Conservation (phyloP, 2,888 invertebrate genomes). For the Drosophila incognita region DNA sequence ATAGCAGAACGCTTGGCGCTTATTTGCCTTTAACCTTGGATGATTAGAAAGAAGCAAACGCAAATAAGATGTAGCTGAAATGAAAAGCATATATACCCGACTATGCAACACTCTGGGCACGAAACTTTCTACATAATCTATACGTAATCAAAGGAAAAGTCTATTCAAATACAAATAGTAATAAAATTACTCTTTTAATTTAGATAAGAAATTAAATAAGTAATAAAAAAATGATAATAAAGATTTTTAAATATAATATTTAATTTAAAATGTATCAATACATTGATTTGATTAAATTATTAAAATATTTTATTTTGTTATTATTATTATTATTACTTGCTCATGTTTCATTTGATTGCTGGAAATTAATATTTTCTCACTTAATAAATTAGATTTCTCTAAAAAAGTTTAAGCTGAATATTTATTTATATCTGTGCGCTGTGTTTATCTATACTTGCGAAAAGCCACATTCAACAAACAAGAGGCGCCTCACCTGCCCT, state of each 20-base stretch:
- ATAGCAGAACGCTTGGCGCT: conserved; percentile 39
- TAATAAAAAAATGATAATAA: background rate
- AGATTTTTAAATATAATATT: background rate
- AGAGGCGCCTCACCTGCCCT: conserved; percentile 50
- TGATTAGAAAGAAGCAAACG: conserved; percentile 13
- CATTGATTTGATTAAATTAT: background rate
- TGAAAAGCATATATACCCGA: background rate
- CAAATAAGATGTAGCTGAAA: conserved; percentile 32
- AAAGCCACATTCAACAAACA: conserved; percentile 19
- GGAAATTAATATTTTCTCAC: background rate
- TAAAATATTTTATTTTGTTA: background rate
- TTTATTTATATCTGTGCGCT: conserved; percentile 23
- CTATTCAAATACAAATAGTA: background rate
- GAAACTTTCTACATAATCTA: background rate
- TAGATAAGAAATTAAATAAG: too few relatives aligned
- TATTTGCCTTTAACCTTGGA: conserved; percentile 54
- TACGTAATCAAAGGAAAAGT: background rate
- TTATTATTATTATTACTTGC: background rate
- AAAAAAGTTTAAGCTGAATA: conserved; percentile 18
- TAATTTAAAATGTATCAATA: background rate
- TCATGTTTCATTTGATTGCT: background rate
- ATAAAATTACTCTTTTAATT: background rate
- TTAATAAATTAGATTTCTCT: conserved; percentile 1
- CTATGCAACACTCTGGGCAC: conserved; percentile 10
- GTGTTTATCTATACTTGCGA: conserved; percentile 61